Percentiles rank a stretch among this genome's conserved stretches.
Evolutionary conservation across 2,888 invertebrate genomes (phyloP).

Genomic region (Rhogogaster chlorosoma): DNA sequence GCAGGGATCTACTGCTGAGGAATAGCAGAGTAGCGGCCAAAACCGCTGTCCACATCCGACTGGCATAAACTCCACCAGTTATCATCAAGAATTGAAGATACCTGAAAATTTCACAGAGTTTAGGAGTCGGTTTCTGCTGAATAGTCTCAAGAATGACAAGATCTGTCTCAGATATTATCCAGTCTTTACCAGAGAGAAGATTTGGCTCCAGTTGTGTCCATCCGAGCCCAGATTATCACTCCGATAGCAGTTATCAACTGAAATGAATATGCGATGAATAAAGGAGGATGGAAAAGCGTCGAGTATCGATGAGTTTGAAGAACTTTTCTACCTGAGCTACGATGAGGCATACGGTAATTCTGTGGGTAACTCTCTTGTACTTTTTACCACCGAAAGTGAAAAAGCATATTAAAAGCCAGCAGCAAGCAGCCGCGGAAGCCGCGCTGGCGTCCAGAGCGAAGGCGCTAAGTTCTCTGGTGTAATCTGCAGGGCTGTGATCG

Average conservation of each 20-base stretch:
- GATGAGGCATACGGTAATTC: slow-evolving; percentile 88
- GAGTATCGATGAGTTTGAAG: neutral
- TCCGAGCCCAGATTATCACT: slow-evolving; percentile 73
- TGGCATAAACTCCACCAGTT: slow-evolving; percentile 88
- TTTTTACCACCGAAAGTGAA: slow-evolving; percentile 83
- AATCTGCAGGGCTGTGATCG: slow-evolving; percentile 84
- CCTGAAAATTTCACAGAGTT: slow-evolving; percentile 78
- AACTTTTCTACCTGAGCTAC: slow-evolving; percentile 90
- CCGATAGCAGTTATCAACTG: slow-evolving; percentile 69
- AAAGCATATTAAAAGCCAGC: slow-evolving; percentile 90
- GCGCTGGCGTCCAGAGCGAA: slow-evolving; percentile 93
- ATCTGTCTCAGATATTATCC: neutral
- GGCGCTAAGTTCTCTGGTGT: slow-evolving; percentile 86
- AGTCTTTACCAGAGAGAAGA: slow-evolving; percentile 69
- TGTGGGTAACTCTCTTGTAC: slow-evolving; percentile 89
- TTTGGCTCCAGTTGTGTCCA: slow-evolving; percentile 62
- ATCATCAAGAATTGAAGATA: slow-evolving; percentile 89
- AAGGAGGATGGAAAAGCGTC: neutral
- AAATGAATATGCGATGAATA: slow-evolving; percentile 32
- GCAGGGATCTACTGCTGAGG: slow-evolving; percentile 90
- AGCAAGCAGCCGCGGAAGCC: slow-evolving; percentile 86
- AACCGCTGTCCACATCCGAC: slow-evolving; percentile 92
- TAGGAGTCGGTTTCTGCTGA: neutral
- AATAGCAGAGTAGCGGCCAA: slow-evolving; percentile 90
- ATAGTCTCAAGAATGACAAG: slow-evolving; percentile 52